phyloP scores from a whole-genome alignment of 2,113 vertebrate genomes.

The Malurus cyaneus region DNA sequence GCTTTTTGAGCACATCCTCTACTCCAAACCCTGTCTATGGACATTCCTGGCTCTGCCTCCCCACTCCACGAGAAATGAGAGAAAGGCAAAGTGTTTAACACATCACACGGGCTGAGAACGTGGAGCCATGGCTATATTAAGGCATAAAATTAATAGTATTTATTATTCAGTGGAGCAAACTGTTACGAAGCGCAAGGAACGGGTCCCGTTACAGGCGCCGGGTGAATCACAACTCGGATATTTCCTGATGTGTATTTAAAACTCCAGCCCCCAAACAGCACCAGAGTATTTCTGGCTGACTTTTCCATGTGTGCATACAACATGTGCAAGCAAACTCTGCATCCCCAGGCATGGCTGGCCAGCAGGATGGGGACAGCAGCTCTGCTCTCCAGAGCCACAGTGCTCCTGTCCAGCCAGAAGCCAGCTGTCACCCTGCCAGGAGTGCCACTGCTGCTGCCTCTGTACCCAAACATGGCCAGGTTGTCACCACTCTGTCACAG shows the following conservation, averaged over 20 bases:
- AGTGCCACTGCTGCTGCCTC: not conserved
- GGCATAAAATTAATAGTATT: constrained; percentile 59
- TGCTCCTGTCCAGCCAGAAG: constrained; percentile 33
- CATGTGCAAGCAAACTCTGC: constrained; percentile 28
- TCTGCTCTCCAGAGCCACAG: not conserved
- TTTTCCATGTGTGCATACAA: constrained; percentile 41
- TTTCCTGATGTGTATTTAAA: constrained; percentile 66
- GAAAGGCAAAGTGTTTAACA: not conserved
- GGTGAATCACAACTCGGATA: constrained; percentile 48
- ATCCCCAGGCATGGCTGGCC: not conserved
- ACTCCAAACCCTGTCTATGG: not conserved
- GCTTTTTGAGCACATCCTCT: not conserved
- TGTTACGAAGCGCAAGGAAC: not conserved
- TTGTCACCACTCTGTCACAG: not conserved
- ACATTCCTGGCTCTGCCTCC: not conserved
- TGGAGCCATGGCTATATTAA: constrained; percentile 55
- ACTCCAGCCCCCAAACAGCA: constrained; percentile 13
- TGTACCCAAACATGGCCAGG: constrained; percentile 59
- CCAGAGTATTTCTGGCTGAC: constrained; percentile 46
- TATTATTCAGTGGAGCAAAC: constrained; percentile 29
- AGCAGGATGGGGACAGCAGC: constrained; percentile 11
- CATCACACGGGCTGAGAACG: not conserved
- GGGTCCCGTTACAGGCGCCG: constrained; percentile 30
- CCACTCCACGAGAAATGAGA: not conserved
- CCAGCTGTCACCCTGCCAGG: constrained; percentile 37